Percentiles rank a stretch among this genome's conserved stretches.
These are phyloP conservation scores for Alces alces DNA, from an alignment of 2,113 vertebrate genomes.

Conservation along the genomic window DNA sequence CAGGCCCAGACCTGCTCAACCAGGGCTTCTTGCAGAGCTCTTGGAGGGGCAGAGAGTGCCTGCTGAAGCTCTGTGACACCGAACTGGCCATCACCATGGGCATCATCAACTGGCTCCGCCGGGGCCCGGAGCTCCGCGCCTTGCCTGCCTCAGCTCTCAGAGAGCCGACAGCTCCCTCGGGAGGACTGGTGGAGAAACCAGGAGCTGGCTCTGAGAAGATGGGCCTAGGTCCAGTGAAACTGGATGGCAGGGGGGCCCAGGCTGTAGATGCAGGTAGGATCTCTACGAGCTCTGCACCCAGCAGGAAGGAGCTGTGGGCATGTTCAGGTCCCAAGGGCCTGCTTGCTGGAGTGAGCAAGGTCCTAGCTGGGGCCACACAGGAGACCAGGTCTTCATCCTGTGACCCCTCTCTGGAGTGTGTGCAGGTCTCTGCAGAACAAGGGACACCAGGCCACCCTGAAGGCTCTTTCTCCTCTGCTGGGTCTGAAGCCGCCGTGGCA, in stretches of 20 bases:
- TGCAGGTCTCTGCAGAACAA: neutral
- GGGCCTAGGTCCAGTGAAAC: neutral
- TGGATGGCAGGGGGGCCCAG: neutral
- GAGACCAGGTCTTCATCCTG: neutral
- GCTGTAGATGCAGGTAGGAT: neutral
- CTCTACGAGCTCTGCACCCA: neutral
- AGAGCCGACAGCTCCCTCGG: neutral
- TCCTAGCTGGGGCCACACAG: neutral
- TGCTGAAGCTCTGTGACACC: conserved; percentile 89
- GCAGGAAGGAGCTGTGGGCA: neutral
- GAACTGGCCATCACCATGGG: conserved; percentile 89
- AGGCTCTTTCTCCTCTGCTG: neutral
- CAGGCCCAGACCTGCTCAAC: conserved; percentile 81
- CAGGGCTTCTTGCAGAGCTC: conserved; percentile 86
- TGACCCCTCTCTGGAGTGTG: neutral
- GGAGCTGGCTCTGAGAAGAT: neutral
- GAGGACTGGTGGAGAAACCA: neutral
- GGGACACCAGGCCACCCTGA: neutral
- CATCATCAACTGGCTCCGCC: conserved; percentile 88
- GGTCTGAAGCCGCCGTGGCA: neutral
- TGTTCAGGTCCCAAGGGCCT: neutral
- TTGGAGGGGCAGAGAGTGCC: conserved; percentile 90
- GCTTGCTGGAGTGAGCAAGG: neutral
- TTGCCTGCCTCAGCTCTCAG: conserved; percentile 18
- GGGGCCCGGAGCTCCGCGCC: conserved; percentile 56